Conservation (phyloP, 2,113 vertebrate genomes). For the Anhinga anhinga region DNA sequence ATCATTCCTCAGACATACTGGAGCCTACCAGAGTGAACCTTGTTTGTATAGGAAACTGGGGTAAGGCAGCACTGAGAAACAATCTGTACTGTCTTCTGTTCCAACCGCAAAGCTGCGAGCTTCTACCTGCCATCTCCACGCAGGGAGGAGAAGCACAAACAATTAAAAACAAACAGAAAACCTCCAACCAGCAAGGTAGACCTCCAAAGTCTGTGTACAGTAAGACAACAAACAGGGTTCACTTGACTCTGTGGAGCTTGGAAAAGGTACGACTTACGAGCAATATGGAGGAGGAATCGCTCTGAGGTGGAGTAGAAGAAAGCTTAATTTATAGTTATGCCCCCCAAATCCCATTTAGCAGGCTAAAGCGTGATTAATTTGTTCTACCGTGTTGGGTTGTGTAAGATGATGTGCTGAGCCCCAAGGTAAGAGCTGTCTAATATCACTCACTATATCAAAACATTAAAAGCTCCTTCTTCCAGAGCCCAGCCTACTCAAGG, state of each 20-base stretch:
- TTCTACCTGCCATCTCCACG: slow-evolving; percentile 25
- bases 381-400: background rate
- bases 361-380: background rate
- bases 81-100: background rate
- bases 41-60: slow-evolving; percentile 43
- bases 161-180: slow-evolving; percentile 3
- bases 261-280: background rate
- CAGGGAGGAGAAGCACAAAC: background rate
- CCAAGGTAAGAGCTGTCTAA: background rate
- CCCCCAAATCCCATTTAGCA: background rate
- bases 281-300: background rate
- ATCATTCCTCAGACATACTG: slow-evolving; percentile 38
- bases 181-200: background rate
- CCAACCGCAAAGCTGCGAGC: slow-evolving; percentile 7
- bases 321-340: background rate
- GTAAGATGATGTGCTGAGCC: background rate
- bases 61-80: background rate
- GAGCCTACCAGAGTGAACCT: slow-evolving; percentile 19
- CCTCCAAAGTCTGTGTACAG: background rate
- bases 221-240: background rate
- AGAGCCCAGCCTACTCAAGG: background rate
- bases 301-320: background rate
- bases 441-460: background rate
- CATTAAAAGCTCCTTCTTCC: background rate
- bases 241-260: background rate